Conservation (phyloP, 2,888 invertebrate species). For the Pammene aurita region DNA sequence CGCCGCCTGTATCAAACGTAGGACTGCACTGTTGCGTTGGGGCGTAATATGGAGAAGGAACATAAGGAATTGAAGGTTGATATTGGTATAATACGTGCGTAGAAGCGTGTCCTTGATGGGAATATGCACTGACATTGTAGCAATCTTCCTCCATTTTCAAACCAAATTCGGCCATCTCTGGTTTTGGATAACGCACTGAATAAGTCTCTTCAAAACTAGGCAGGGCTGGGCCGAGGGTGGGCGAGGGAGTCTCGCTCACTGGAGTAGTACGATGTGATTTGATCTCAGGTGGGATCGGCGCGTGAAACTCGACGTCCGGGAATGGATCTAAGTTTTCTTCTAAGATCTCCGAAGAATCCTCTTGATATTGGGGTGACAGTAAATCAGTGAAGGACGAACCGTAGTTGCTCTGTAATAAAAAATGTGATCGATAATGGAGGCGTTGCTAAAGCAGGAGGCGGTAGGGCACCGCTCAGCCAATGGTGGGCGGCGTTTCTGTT, state of each 20-base stretch:
- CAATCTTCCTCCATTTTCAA: constrained; percentile 95
- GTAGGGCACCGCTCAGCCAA: constrained; percentile 62
- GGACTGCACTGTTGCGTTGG: constrained; percentile 84
- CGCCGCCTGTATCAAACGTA: constrained; percentile 76
- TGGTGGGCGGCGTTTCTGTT: constrained; percentile 57
- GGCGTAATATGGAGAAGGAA: constrained; percentile 83
- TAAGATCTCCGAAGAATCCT: constrained; percentile 87
- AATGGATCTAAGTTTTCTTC: constrained; percentile 90
- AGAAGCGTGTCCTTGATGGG: constrained; percentile 83
- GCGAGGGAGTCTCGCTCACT: constrained; percentile 75
- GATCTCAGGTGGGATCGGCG: constrained; percentile 71
- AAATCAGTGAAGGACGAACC: constrained; percentile 91
- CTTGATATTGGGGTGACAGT: constrained; percentile 88
- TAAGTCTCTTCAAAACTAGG: constrained; percentile 96
- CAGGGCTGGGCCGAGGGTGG: constrained; percentile 84
- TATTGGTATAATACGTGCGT: constrained; percentile 84
- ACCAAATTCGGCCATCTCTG: constrained; percentile 85
- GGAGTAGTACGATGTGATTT: constrained; percentile 74
- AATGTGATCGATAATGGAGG: constrained; percentile 72
- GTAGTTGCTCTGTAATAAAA: constrained; percentile 88
- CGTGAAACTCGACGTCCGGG: constrained; percentile 86
- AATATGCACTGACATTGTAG: constrained; percentile 86
- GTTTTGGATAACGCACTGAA: constrained; percentile 88
- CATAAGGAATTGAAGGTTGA: constrained; percentile 83
- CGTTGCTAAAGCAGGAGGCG: constrained; percentile 73